Evolutionary conservation across 2,797 vertebrate species (phyloP), one percentile per base, ranked within the genome.

Genomic region (Coilia nasus): DNA sequence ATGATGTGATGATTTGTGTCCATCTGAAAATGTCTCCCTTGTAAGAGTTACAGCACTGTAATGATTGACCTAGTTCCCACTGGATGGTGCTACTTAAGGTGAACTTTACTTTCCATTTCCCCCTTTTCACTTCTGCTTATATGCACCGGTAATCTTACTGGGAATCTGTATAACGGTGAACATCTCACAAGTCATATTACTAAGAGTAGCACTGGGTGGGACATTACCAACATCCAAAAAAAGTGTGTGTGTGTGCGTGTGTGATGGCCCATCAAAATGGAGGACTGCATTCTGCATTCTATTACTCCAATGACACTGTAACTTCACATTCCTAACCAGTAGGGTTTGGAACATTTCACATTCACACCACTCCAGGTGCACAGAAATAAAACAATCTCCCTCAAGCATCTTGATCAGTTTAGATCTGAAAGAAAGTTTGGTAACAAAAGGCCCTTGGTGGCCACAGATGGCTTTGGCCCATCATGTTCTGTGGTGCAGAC

Each of bases 401-500:
- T 78, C 71, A 41, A 17, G 11, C 78, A 81, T 78, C 19, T 75
- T 31, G 35, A 10, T 50, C 85, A 82, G 25, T 81, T 56, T 17
- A 35, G 1, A 81, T 87, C 82, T 90, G 25, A 47, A 35, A 83
- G 87, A 44, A 82, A 83, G 71, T 88, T 86, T 88, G 28, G 82
- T 85, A 86, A 88, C 85, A 88, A 90, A 90, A 86, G 83, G 81
- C 78, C 81, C 81, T 83, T 46, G 85, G 83, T 67, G 56, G 85
- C 85, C 88, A 87, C 88, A 84, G 88, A 90, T 90, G 87, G 86
- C 89, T 88, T 75, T 23, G 87, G 83, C 88, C 75, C 60, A 71
- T 81, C 82, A 83, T 28, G 81, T 78, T 85, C 44, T 67, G 83
- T 87, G 81, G 86, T 75, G 81, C 44, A 81, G 86, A 87, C 85